These are phyloP conservation scores for Patella ulyssiponensis DNA, from an alignment of 2,888 invertebrate species.

Conservation along the genomic window DNA sequence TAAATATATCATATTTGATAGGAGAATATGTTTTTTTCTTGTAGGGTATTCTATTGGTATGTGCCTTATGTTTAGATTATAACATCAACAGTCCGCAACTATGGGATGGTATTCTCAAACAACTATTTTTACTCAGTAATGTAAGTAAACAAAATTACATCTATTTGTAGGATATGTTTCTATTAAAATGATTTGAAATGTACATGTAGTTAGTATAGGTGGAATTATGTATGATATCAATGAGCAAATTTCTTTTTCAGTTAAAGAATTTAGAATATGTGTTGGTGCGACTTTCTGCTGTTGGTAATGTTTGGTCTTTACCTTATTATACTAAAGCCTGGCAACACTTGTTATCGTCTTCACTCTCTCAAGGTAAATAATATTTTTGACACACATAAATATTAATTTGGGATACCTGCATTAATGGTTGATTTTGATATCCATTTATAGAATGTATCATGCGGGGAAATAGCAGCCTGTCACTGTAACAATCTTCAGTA, in stretches of 20 bases:
- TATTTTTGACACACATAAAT: no score
- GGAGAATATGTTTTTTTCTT: constrained; percentile 9
- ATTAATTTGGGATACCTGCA: no score
- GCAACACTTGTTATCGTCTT: constrained; percentile 48
- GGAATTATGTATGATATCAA: not conserved
- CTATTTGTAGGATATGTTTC: no score
- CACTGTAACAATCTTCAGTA: no score
- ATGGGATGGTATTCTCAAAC: constrained; percentile 61
- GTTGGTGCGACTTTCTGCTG: constrained; percentile 48
- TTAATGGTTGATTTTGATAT: no score
- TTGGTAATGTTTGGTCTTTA: constrained; percentile 55
- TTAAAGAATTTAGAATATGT: constrained; percentile 53
- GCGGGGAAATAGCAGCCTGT: no score
- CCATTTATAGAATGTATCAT: no score
- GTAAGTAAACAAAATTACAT: constrained; percentile 41
- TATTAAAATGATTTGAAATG: no score
- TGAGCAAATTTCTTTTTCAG: constrained; percentile 32
- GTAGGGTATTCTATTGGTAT: constrained; percentile 58
- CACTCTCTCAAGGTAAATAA: constrained; percentile 53
- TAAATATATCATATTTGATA: not conserved
- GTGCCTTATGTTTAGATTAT: constrained; percentile 62
- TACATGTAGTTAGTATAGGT: not conserved
- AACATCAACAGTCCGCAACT: constrained; percentile 55
- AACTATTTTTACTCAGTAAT: constrained; percentile 55
- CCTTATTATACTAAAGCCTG: constrained; percentile 52